These are phyloP conservation scores for Conistra vaccinii DNA, from an alignment of 2,888 invertebrate species.

Conservation along the genomic window DNA sequence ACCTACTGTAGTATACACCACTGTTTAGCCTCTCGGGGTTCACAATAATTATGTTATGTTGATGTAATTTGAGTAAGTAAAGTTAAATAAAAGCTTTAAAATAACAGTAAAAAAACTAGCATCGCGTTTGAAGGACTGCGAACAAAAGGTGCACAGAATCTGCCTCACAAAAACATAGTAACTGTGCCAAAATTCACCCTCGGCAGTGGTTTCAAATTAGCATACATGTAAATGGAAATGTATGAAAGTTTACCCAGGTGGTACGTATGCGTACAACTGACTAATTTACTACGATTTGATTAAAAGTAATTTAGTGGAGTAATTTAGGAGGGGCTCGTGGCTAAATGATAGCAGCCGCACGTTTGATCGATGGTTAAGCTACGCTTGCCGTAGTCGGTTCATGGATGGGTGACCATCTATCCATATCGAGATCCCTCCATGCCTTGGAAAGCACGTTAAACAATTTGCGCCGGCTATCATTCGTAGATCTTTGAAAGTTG, in stretches of 20 bases:
- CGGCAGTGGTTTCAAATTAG: slow-evolving; percentile 39
- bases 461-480: background rate
- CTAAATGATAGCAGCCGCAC: background rate
- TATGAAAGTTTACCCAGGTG: slow-evolving; percentile 39
- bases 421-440: background rate
- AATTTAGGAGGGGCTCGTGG: background rate
- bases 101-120: background rate
- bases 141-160: slow-evolving; percentile 18
- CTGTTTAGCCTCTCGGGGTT: background rate
- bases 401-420: background rate
- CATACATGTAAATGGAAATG: slow-evolving; percentile 49
- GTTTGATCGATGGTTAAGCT: background rate
- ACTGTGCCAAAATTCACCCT: slow-evolving; percentile 18
- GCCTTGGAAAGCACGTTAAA: background rate
- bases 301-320: background rate
- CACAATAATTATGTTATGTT: background rate
- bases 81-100: background rate
- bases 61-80: background rate
- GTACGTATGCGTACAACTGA: background rate
- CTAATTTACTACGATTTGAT: slow-evolving; percentile 4
- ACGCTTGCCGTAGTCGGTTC: background rate
- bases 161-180: slow-evolving; percentile 39
- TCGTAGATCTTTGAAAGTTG: background rate
- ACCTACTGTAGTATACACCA: background rate
- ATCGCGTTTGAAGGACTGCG: background rate